Conservation (phyloP, 2,113 vertebrate species). For the Rhinopomastus cyanomelas region DNA sequence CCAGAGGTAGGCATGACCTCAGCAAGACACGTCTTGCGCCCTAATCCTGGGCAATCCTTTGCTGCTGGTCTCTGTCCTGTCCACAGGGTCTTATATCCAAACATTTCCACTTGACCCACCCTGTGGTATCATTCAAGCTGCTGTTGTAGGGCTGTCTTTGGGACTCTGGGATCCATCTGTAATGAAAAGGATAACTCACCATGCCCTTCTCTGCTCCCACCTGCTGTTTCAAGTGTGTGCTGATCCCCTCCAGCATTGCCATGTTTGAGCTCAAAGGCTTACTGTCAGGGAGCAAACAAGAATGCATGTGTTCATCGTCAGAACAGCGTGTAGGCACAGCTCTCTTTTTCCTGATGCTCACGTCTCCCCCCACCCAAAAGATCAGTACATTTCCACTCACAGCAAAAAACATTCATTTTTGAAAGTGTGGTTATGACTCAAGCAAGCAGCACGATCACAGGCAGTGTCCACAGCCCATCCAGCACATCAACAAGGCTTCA, state of each 20-base stretch:
- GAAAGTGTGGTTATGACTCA: neutral
- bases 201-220: neutral
- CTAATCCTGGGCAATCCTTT: neutral
- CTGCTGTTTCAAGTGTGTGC: neutral
- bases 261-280: neutral
- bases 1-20: neutral
- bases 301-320: neutral
- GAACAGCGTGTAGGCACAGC: neutral
- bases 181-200: neutral
- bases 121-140: neutral
- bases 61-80: neutral
- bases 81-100: neutral
- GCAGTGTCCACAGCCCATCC: neutral
- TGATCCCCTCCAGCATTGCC: neutral
- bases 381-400: neutral
- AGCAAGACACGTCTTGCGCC: neutral
- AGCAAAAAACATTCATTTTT: neutral
- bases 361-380: neutral
- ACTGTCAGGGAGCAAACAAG: neutral
- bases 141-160: neutral
- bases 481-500: neutral
- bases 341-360: neutral
- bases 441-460: neutral
- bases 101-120: neutral
- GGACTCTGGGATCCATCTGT: neutral